Evolutionary conservation across 2,888 invertebrate genomes (phyloP).

Genomic region (Ethmia dodecea): DNA sequence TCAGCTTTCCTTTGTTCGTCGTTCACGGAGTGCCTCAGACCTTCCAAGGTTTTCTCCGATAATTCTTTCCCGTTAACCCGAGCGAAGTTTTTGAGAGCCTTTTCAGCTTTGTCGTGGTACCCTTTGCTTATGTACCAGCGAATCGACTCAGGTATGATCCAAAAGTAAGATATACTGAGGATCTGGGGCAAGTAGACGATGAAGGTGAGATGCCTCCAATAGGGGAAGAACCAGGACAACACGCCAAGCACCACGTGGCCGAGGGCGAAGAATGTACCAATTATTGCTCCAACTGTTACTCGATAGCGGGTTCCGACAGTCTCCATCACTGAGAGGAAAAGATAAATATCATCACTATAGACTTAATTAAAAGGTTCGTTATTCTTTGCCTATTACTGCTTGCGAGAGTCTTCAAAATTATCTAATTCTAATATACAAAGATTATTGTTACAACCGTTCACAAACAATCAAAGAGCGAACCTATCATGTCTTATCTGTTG

Average conservation of each 20-base stretch:
- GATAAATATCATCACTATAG: neutral
- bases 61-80: conserved; percentile 69
- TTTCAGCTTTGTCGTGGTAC: conserved; percentile 79
- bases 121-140: conserved; percentile 82
- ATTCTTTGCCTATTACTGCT: neutral
- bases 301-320: conserved; percentile 83
- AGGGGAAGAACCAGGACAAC: neutral
- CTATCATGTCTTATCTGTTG: no score
- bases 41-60: conserved; percentile 40
- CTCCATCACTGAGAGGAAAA: conserved; percentile 79
- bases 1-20: conserved; percentile 24
- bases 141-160: neutral
- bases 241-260: conserved; percentile 72
- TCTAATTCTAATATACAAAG: no score
- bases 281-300: conserved; percentile 81
- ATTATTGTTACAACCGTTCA: no score
- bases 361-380: neutral
- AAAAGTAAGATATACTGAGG: no score
- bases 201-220: neutral
- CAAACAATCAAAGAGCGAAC: no score
- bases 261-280: conserved; percentile 82
- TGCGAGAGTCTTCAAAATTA: neutral
- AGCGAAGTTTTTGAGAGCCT: conserved; percentile 79
- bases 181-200: neutral
- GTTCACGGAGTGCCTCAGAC: conserved; percentile 34